Conservation (phyloP, 2,888 invertebrate species). For the Andrena haemorrhoa region DNA sequence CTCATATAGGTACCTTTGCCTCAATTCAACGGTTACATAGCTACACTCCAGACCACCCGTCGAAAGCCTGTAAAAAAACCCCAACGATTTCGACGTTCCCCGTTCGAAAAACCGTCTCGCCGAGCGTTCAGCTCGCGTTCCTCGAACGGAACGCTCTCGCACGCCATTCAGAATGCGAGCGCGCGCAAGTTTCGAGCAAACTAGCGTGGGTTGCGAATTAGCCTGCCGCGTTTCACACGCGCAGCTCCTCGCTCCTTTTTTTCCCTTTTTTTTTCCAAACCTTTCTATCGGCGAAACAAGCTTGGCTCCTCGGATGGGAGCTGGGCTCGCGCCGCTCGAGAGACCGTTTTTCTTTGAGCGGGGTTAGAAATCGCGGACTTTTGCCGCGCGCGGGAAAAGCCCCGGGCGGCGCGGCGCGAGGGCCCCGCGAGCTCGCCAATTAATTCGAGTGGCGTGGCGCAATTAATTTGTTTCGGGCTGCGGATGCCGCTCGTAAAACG, state of each 20-base stretch:
- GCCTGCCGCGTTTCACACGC: background rate
- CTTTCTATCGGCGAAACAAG: background rate
- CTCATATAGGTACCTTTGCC: no score
- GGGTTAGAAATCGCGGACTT: slow-evolving; percentile 30
- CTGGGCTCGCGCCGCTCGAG: background rate
- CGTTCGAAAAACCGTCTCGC: slow-evolving; percentile 11
- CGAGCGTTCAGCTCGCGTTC: background rate
- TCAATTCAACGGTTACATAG: no score
- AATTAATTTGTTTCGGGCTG: slow-evolving; percentile 78
- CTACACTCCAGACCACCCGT: no score
- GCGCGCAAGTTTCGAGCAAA: background rate
- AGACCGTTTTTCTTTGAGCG: background rate
- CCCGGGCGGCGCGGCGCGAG: slow-evolving; percentile 18
- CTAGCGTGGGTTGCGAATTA: background rate
- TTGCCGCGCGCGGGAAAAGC: slow-evolving; percentile 22
- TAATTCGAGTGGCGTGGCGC: slow-evolving; percentile 78
- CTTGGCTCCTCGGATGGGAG: slow-evolving; percentile 2
- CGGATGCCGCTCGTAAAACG: slow-evolving; percentile 79
- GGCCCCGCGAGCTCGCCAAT: slow-evolving; percentile 71
- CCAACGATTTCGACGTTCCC: no score
- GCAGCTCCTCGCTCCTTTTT: background rate
- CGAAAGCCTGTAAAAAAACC: no score
- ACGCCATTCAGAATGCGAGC: background rate
- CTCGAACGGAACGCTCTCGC: background rate
- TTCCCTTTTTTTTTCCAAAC: background rate